Evolutionary conservation across 2,888 invertebrate genomes (phyloP), one percentile per base, ranked within the genome.

Genomic region (Drosophila percnosoma): DNA sequence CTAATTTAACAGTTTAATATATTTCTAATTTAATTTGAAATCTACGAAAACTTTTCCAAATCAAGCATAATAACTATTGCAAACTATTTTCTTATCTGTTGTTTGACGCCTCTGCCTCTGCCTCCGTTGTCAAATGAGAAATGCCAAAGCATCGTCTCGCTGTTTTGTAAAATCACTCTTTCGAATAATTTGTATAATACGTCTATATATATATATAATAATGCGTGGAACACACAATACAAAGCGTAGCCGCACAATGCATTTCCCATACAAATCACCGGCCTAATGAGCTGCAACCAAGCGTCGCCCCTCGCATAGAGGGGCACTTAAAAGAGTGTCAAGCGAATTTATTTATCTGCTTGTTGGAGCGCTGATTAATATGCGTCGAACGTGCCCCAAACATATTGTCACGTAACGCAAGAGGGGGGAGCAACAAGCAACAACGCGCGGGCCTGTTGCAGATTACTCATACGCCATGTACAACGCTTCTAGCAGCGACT

Each of bases 341-440:
- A 42, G 70, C 70, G 70, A 75, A 75, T 77, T 63, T 68, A 65
- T 73, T 62, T 65, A 68, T 81, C 65, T 59, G 69, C 51, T 59
- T 54, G 61, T 54, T 61, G 61, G 74, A 72, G 70, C 71, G 51
- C 60, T 63, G 73, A 76, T 82, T 79, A 69, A 72, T 80, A 86
- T 86, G 78, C 86, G 68, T 59, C 42, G 54, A 71, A 73, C 82
- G 90, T 87, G 87, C 64, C 60, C 62, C 61, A 58, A 75, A 72
- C 87, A 87, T 87, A 89, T 75, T 90, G 74, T 87, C 86, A 90
- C 90, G 89, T 84, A 87, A 77, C 57, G 55, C 53, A 53, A 52
- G 42, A 29, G 10, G 6, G 45, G 11, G 0, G 27, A 13, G 3
- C n/a, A 21, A 24, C 15, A 53, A 24, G 34, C 15, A 24, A 18